These are phyloP conservation scores for Andrena hattorfiana DNA, from an alignment of 2,888 invertebrate genomes.

Conservation along the genomic window DNA sequence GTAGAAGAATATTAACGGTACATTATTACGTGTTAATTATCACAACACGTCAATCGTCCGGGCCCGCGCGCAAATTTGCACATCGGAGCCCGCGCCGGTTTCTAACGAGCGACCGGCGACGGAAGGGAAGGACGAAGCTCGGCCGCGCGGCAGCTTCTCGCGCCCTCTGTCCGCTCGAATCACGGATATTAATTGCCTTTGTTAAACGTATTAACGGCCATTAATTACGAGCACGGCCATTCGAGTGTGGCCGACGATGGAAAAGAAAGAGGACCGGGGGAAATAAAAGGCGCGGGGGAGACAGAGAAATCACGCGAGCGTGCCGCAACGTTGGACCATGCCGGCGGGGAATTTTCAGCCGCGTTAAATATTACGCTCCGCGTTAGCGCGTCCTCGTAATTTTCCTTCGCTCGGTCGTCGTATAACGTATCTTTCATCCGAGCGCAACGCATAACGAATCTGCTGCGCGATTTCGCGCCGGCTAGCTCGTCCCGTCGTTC, in stretches of 20 bases:
- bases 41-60: slow-evolving; percentile 60
- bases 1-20: slow-evolving; percentile 67
- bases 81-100: slow-evolving; percentile 26
- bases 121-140: background rate
- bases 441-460: slow-evolving; percentile 54
- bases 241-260: slow-evolving; percentile 5
- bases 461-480: slow-evolving; percentile 52
- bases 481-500: slow-evolving; percentile 20
- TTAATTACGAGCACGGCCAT: slow-evolving; percentile 32
- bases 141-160: background rate
- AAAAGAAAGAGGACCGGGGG: background rate
- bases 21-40: slow-evolving; percentile 64
- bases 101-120: slow-evolving; percentile 23
- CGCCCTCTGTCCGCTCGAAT: slow-evolving; percentile 16
- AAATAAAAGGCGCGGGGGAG: background rate
- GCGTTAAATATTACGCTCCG: slow-evolving; percentile 59
- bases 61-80: slow-evolving; percentile 35
- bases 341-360: slow-evolving; percentile 53
- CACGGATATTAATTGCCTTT: slow-evolving; percentile 51
- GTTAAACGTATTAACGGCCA: slow-evolving; percentile 53
- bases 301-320: slow-evolving; percentile 28
- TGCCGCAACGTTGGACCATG: slow-evolving; percentile 24
- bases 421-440: slow-evolving; percentile 54
- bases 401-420: slow-evolving; percentile 63
- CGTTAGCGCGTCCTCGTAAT: slow-evolving; percentile 55